Percentiles rank a stretch among this genome's conserved stretches.
phyloP scores from a whole-genome alignment of 2,888 invertebrate species.

The Drosophila gaucha region DNA sequence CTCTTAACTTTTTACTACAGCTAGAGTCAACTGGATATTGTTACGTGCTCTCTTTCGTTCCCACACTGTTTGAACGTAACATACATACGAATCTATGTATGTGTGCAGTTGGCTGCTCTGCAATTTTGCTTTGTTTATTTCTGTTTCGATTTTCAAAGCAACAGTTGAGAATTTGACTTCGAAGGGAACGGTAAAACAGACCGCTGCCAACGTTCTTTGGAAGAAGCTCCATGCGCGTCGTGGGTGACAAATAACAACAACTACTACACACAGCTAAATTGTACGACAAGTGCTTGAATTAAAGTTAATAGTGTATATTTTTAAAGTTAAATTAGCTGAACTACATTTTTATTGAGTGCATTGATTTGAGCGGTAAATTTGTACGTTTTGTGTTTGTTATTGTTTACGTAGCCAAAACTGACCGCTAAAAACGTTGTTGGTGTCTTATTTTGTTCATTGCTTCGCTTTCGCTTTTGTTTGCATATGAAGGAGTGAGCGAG shows the following conservation, averaged over 20 bases:
- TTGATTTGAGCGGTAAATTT: slow-evolving; percentile 4
- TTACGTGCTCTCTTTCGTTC: slow-evolving; percentile 24
- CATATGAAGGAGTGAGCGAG: slow-evolving; percentile 1
- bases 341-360: slow-evolving; percentile 2
- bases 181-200: slow-evolving; percentile 52
- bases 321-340: background rate
- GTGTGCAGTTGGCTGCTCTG: slow-evolving; percentile 29
- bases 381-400: slow-evolving; percentile 7
- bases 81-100: background rate
- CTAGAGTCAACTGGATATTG: slow-evolving; percentile 28
- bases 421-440: slow-evolving; percentile 14
- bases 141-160: slow-evolving; percentile 55
- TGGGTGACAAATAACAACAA: slow-evolving; percentile 47
- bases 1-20: background rate
- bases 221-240: slow-evolving; percentile 43
- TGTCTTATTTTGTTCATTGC: slow-evolving; percentile 30
- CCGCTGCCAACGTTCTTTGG: slow-evolving; percentile 50
- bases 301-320: slow-evolving; percentile 16
- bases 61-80: slow-evolving; percentile 8
- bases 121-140: slow-evolving; percentile 65
- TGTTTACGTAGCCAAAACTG: slow-evolving; percentile 20
- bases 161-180: slow-evolving; percentile 61
- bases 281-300: slow-evolving; percentile 31
- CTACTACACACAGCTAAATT: slow-evolving; percentile 11
- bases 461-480: slow-evolving; percentile 50